Base-by-base conservation (phyloP, 1,140 invertebrate genomes). In the Grapholita molesta region DNA sequence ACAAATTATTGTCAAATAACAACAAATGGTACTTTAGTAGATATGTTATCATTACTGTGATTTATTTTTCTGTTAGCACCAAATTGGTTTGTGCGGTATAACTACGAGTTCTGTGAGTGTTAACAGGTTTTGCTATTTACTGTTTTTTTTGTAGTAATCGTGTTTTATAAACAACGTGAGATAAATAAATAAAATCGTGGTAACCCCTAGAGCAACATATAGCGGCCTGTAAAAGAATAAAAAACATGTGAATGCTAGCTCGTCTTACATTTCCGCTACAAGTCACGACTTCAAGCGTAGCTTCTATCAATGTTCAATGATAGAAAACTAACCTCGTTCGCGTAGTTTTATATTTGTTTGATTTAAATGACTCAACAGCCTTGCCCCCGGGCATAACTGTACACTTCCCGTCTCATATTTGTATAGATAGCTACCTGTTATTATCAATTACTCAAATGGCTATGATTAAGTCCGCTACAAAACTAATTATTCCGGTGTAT, bases 341-440 rank as follows among this genome's bases (percentile, higher is more conserved):
- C 23, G 55, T 28, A 57, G 24, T 61, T 61, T n/a, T n/a, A n/a
- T 32, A 61, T 61, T 28, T 30, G 55, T 61, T 30, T 30, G 24
- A 7, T 6, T 30, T 61, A 30, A 61, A n/a, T 61, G 25, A 61
- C 55, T 25, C 7, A 23, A 25, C 42, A 48, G 28, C 55, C 55
- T 61, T 30, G 55, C 55, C 55, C 5, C 55, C 12, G 55, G 55
- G 24, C 25, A 61, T 61, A 28, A 28, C 53, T 55, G 21, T 61
- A 48, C 12, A 61, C 55, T 61, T 61, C 55, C 55, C 55, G 55
- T n/a, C 1, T 28, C 24, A 28, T 61, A 30, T 61, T 61, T 61
- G 25, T 61, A 28, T 61, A 61, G 55, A 61, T 61, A 38, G 35
- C 35, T 48, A 21, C 42, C 42, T 48, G 55, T 28, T 15, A 65